Evolutionary conservation across 2,797 vertebrate genomes (phyloP), one percentile per base, ranked within the genome.

Genomic region (Chromis chromis): DNA sequence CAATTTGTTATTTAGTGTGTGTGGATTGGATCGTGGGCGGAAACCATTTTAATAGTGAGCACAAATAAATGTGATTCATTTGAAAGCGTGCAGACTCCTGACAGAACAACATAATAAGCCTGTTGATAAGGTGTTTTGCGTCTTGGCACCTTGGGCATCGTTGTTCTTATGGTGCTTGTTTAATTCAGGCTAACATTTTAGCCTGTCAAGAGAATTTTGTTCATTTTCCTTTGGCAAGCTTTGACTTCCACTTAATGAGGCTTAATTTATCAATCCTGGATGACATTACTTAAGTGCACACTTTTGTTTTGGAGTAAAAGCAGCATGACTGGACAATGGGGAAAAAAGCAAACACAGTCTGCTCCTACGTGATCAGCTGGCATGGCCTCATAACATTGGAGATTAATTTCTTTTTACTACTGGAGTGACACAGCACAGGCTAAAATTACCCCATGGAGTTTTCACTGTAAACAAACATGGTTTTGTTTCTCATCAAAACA

Each of bases 1-100:
- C 48, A 14, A 46, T 68, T 62, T 57, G 8, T 53, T 14, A 33
- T 68, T 79, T 13, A 22, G 31, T 19, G 22, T 7, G 13, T 64
- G 46, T 28, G 25, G 31, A 58, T 39, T 52, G 13, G 6, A 13
- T 2, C 22, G 40, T 71, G 27, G 44, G 31, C 57, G 25, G 54
- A 36, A 79, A 61, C 11, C 21, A n/a, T 39, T 67, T 65, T 22
- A 57, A 65, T 40, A 54, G 4, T 1, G 6, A 33, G 31, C 21
- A 52, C 19, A 44, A n/a, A 67, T n/a, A 8, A 58, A 61, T 27
- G 13, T 21, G 13, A 54, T n/a, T 61, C 6, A 13, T 22, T 68
- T 50, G 13, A 61, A 59, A 42, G 4, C 1, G 21, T 19, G 12
- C n/a, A 44, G 16, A 46, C 54, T 76, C n/a, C 25, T 12, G 61